phyloP scores from a whole-genome alignment of 2,113 vertebrate genomes.

The Gambusia affinis region DNA sequence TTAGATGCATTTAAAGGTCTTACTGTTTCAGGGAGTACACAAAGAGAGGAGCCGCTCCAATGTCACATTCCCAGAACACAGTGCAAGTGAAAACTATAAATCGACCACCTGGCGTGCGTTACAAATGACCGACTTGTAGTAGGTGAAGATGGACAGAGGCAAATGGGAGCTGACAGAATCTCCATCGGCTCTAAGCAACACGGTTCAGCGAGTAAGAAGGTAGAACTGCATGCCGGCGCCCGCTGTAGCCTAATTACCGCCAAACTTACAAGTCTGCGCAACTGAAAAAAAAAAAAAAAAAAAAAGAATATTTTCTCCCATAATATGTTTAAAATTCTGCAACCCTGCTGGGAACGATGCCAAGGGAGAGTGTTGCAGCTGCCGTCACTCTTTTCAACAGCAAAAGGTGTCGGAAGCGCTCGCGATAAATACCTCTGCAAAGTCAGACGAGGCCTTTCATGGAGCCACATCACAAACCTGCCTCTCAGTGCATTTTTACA shows the following conservation, averaged over 20 bases:
- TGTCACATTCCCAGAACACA: conserved; percentile 63
- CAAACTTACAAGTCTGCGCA: conserved; percentile 31
- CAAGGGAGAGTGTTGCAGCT: conserved; percentile 53
- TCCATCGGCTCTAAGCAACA: conserved; percentile 42
- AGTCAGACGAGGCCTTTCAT: conserved; percentile 69
- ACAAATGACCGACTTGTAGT: conserved; percentile 64
- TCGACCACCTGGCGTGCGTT: conserved; percentile 70
- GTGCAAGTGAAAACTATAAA: conserved; percentile 68
- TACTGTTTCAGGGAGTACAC: conserved; percentile 24
- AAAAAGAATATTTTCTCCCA: conserved; percentile 36
- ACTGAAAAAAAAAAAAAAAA: conserved; percentile 18
- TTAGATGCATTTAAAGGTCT: conserved; percentile 65
- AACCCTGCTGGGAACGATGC: conserved; percentile 54
- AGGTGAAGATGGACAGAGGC: conserved; percentile 71
- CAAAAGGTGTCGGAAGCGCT: conserved; percentile 43
- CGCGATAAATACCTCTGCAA: conserved; percentile 66
- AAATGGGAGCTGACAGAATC: conserved; percentile 64
- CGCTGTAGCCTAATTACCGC: conserved; percentile 30
- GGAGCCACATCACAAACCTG: conserved; percentile 70
- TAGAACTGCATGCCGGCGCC: conserved; percentile 11
- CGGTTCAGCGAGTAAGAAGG: conserved; percentile 40
- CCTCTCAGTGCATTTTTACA: conserved; percentile 72
- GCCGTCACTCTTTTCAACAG: conserved; percentile 50
- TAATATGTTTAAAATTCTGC: conserved; percentile 47
- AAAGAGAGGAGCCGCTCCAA: conserved; percentile 46